Percentiles rank a stretch among this genome's conserved stretches.
phyloP scores from a whole-genome alignment of 2,113 vertebrate species.

The Cololabis saira region DNA sequence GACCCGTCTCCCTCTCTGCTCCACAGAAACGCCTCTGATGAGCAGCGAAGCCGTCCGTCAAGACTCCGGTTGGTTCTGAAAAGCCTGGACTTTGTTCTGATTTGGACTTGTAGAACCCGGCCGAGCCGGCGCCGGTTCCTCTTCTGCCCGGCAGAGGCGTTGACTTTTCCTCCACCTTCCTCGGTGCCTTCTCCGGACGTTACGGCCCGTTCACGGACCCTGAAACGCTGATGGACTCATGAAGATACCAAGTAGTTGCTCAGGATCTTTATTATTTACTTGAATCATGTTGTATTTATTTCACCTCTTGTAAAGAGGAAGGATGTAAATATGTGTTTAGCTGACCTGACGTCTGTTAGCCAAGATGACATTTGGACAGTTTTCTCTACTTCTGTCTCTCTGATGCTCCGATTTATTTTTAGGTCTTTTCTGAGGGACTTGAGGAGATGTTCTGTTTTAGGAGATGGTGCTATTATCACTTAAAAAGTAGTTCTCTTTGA shows the following conservation, averaged over 20 bases:
- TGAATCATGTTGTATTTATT: slow-evolving; percentile 3
- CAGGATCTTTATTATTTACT: slow-evolving; percentile 15
- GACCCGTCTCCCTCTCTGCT: slow-evolving; percentile 14
- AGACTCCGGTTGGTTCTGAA: slow-evolving; percentile 13
- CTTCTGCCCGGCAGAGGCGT: slow-evolving; percentile 4
- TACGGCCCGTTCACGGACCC: too few relatives aligned
- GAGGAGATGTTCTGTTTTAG: slow-evolving; percentile 34
- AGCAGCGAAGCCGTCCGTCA: slow-evolving; percentile 20
- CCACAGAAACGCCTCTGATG: slow-evolving; percentile 43
- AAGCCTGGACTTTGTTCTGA: slow-evolving; percentile 23
- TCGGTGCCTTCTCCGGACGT: slow-evolving; percentile 73
- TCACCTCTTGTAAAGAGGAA: slow-evolving; percentile 29
- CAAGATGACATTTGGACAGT: not conserved
- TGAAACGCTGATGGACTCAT: slow-evolving; percentile 51
- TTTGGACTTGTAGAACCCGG: slow-evolving; percentile 2
- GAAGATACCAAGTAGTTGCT: slow-evolving; percentile 14
- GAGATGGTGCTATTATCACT: slow-evolving; percentile 63
- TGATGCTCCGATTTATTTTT: slow-evolving; percentile 24
- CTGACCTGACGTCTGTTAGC: slow-evolving; percentile 13
- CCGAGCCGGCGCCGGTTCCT: slow-evolving; percentile 4
- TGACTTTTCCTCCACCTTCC: slow-evolving; percentile 48
- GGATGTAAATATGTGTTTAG: slow-evolving; percentile 38
- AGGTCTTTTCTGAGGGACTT: slow-evolving; percentile 6
- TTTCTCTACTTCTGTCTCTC: slow-evolving; percentile 12
- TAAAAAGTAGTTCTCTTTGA: slow-evolving; percentile 7